A percentile compares a stretch with the other conserved stretches of the same genome.
Evolutionary conservation across 2,888 invertebrate species (phyloP).

Genomic region (Heliconius erato): DNA sequence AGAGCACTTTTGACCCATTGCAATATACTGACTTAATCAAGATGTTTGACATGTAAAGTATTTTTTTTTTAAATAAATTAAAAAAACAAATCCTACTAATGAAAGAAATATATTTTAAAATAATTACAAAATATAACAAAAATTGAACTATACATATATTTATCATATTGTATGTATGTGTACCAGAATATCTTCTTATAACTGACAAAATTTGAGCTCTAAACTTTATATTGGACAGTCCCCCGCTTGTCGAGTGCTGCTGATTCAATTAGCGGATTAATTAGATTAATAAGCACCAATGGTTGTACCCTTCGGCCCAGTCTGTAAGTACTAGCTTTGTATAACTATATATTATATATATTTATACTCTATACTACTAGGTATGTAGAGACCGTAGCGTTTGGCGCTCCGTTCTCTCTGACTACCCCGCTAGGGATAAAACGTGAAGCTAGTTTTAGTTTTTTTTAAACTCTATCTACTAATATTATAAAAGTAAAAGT

Average conservation of each 20-base stretch:
- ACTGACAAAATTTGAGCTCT: not conserved
- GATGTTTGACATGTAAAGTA: not conserved
- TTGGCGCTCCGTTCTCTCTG: too few relatives aligned
- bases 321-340: not conserved
- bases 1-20: not conserved
- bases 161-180: not conserved
- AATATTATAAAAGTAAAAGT: not conserved
- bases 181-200: not conserved
- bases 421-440: too few relatives aligned
- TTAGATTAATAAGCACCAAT: slow-evolving; percentile 34
- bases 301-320: not conserved
- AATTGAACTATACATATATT: not conserved
- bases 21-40: not conserved
- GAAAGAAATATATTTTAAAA: too few relatives aligned
- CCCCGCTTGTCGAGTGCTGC: slow-evolving; percentile 19
- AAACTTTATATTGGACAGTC: slow-evolving; percentile 1
- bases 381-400: too few relatives aligned
- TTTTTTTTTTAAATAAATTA: too few relatives aligned
- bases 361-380: not conserved
- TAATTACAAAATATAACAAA: not conserved
- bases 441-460: too few relatives aligned
- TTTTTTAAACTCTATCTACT: not conserved
- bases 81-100: too few relatives aligned
- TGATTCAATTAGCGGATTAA: slow-evolving; percentile 44
- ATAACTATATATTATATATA: not conserved